Percentiles rank a stretch among this genome's conserved stretches.
These are phyloP conservation scores for Tanytarsus gracilentus DNA, from an alignment of 2,888 invertebrate species.

Conservation along the genomic window DNA sequence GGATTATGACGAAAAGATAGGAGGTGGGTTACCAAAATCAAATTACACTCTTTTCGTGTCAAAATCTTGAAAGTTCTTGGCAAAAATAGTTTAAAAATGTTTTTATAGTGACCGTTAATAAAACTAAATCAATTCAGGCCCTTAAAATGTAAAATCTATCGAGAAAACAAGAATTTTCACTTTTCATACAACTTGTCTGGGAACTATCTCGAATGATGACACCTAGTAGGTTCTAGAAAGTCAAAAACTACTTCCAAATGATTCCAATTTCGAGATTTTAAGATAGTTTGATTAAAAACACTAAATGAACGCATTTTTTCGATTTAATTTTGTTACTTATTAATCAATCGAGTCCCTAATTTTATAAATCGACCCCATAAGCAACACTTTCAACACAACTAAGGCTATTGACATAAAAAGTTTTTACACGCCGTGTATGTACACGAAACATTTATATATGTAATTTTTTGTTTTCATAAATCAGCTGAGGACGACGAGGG, in stretches of 20 bases:
- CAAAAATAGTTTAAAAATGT: not conserved
- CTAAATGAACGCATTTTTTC: not conserved
- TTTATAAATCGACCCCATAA: not conserved
- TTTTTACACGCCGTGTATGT: not conserved
- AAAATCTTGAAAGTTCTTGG: not conserved
- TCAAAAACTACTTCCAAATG: not conserved
- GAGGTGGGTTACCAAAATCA: not conserved
- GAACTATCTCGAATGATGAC: not conserved
- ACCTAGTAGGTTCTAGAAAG: not conserved
- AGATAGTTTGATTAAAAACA: not conserved
- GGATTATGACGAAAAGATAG: conserved; percentile 21
- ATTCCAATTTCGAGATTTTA: not conserved
- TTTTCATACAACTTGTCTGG: conserved; percentile 9
- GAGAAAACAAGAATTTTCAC: conserved; percentile 5
- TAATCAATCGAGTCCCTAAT: not conserved
- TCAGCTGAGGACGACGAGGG: conserved; percentile 31
- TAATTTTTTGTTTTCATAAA: conserved; percentile 15
- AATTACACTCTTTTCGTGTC: not conserved
- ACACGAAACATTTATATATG: conserved; percentile 16
- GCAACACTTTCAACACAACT: not conserved
- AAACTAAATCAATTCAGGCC: not conserved
- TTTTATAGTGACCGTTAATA: not conserved
- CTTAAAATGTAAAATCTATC: not conserved
- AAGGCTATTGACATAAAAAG: conserved; percentile 12
- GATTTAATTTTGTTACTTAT: not conserved